Percentiles rank a stretch among this genome's conserved stretches.
Conservation (phyloP, 2,888 invertebrate genomes). For the Agrotis exclamationis region DNA sequence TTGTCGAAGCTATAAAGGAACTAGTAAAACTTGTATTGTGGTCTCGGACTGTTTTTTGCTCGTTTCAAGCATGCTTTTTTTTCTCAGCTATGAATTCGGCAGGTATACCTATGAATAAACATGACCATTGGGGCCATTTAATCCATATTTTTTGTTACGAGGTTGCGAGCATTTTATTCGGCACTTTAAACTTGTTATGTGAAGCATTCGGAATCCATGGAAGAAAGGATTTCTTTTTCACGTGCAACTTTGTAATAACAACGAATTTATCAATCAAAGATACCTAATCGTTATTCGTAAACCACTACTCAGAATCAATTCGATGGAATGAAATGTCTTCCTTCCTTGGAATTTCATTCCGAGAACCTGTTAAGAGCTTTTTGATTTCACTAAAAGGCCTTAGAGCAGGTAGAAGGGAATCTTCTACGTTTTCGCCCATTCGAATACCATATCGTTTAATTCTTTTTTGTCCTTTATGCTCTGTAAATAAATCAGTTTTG, state of each 20-base stretch:
- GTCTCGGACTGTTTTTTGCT: constrained; percentile 76
- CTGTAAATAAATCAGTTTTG: constrained; percentile 71
- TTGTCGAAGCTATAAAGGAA: constrained; percentile 83
- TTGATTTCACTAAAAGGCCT: constrained; percentile 71
- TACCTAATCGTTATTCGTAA: constrained; percentile 38
- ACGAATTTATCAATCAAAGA: constrained; percentile 52
- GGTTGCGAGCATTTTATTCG: constrained; percentile 43
- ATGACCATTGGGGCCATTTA: constrained; percentile 50
- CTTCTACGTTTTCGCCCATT: constrained; percentile 75
- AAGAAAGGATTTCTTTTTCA: constrained; percentile 27
- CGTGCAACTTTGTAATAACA: constrained; percentile 28
- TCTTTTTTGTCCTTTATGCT: constrained; percentile 73
- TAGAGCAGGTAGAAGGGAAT: constrained; percentile 75
- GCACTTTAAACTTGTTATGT: constrained; percentile 23
- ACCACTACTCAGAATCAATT: constrained; percentile 70
- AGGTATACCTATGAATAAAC: constrained; percentile 66
- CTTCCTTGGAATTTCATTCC: constrained; percentile 71
- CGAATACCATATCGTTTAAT: constrained; percentile 72
- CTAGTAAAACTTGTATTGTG: constrained; percentile 84
- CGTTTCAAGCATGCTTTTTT: constrained; percentile 65
- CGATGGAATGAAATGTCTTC: constrained; percentile 61
- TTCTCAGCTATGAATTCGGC: constrained; percentile 65
- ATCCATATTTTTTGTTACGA: constrained; percentile 40
- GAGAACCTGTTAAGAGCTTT: constrained; percentile 73
- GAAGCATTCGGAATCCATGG: constrained; percentile 20